Base-by-base conservation (phyloP, 2,113 vertebrate species). In the Xyliphius kryptos region DNA sequence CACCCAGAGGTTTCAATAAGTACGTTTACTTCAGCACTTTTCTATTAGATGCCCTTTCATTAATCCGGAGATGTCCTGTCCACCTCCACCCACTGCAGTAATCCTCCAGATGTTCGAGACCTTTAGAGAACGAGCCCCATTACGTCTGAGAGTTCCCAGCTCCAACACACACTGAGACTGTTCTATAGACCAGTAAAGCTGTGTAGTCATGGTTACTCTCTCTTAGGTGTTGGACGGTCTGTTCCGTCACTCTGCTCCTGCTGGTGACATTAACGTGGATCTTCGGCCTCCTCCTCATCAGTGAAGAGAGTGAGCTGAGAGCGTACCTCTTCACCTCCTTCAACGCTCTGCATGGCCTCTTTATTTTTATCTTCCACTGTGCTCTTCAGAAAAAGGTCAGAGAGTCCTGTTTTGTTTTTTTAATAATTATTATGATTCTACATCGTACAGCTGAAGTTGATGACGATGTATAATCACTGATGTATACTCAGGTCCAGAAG, bases 321-420 rank as follows among this genome's bases (percentile, higher is more conserved):
- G 92, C 93, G 9, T 96, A 95, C 72, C 92, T 96, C 69, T 96
- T 96, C 77, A 93, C 92, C 52, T 94, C 92, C 72, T 93, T 95
- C 78, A 96, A 93, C 68, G 91, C 92, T 9, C 89, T 94, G 74
- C 93, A 96, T 80, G 91, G 89, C 52, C 87, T 94, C 70, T 94
- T 96, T 80, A 92, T 94, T 83, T 91, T 91, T 16, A 91, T 95
- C 44, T 90, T 96, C 77, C 92, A 95, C 86, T 96, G 93, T 71
- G 91, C 90, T 55, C 87, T 96, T 12, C 89, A 92, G 78, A 90
- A 92, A 72, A 96, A 96, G 91, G 93, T 94, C n/a, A 14, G 6
- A 13, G 43, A 15, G 6, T 3, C 12, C 9, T 41, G 10, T 41
- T 10, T 14, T 3, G 5, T 55, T 36, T 22, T 8, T 16, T n/a